Evolutionary conservation across 2,888 invertebrate species (phyloP), one percentile per base, ranked within the genome.

Genomic region (Nomada ferruginata): DNA sequence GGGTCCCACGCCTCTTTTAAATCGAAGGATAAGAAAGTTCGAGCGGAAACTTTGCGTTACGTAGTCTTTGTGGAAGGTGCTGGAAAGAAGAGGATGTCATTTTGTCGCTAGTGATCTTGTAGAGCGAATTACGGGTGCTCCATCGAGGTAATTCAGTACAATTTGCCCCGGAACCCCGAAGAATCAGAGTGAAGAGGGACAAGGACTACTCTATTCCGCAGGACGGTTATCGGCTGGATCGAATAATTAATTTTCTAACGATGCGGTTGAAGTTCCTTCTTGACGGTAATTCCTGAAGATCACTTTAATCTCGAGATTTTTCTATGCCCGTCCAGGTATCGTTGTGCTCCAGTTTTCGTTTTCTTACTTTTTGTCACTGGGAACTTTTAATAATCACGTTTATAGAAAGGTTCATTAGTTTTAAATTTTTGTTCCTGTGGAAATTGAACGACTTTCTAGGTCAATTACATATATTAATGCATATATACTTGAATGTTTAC

Each of bases 171-270:
- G 60, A 76, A 84, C 80, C 68, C 71, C 74, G 64, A 55, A 64
- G 66, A 81, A 73, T 63, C 63, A 72, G 75, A 72, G 64, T 50
- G 82, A 76, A 79, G 79, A 82, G 87, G 77, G 74, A 71, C 73
- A 82, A 66, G 50, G 69, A 76, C 74, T 71, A 80, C 65, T 75
- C 55, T 66, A 61, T 75, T 59, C 64, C 70, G 74, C 61, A 53
- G 69, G 76, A 82, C 76, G 86, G 85, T 88, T 85, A 86, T 88
- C 86, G 87, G 73, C 68, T 65, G 65, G 82, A 66, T 88, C 88
- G 81, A 83, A 87, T 87, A 83, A 87, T 88, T 87, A 84, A 88
- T 88, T 82, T 84, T 71, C 60, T 78, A 85, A 86, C 69, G 82
- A 83, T 76, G 76, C 82, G 81, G 81, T 86, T 86, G 82, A 85